Base-by-base conservation (phyloP, 2,888 invertebrate species). In the Machimus atricapillus region DNA sequence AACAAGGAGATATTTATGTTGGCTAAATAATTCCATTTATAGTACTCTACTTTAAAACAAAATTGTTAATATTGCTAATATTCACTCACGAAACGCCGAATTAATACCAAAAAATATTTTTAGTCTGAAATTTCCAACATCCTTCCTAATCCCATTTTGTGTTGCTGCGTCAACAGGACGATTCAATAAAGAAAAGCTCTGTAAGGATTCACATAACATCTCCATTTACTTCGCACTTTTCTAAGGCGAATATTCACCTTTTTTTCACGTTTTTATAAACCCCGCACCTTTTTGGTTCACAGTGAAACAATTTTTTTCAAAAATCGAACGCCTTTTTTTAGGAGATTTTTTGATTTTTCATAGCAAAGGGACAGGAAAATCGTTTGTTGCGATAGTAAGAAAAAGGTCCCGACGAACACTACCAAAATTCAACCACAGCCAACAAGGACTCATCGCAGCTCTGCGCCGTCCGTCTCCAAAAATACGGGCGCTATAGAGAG, bases 361-460 rank as follows among this genome's bases (percentile, higher is more conserved):
- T 86, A 86, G 85, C 85, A 85, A 85, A 85, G 85, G 74, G 85
- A 85, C 73, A 85, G 85, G 85, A 85, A 74, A 85, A 85, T 77
- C 74, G 76, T 77, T 77, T 77, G 52, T 86, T 77, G 76, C 76
- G 86, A 86, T 74, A 85, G 77, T 56, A 76, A 77, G 86, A 74
- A 86, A 77, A 86, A 86, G 74, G 46, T 86, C 77, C 77, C 77
- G 56, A 86, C 86, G 8, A 77, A 74, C 8, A 86, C 86, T n/a
- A 74, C 34, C 74, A 27, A n/a, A 85, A 19, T 14, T 43, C n/a
- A 34, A 56, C 31, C 16, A 82, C 81, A 81, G 43, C 34, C 19
- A 58, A 34, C 56, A 82, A 46, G 31, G 46, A 43, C 43, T 85
- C 85, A 12, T 40, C 40, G 34, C 82, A n/a, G 23, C 37, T 58